These are phyloP conservation scores for Himalopsyche tibetana DNA, from an alignment of 2,888 invertebrate genomes.

Conservation along the genomic window DNA sequence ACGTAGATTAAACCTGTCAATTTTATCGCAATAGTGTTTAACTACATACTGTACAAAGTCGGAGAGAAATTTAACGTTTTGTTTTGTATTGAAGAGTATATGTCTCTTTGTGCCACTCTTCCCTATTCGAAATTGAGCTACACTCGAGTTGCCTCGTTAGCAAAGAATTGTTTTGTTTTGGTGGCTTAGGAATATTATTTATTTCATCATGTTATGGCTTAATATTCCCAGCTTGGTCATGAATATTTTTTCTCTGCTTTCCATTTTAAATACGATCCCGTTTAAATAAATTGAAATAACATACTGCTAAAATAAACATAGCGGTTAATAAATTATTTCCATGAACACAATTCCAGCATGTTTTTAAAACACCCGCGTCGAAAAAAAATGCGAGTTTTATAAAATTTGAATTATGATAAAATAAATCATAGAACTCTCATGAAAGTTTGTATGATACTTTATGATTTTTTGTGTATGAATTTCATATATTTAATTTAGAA, in stretches of 20 bases:
- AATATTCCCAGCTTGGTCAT: not conserved
- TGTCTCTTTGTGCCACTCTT: not conserved
- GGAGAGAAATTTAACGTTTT: no score
- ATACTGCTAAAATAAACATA: slow-evolving; percentile 30
- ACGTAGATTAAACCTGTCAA: no score
- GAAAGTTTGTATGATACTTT: not conserved
- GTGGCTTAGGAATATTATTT: slow-evolving; percentile 5
- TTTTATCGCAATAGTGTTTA: no score
- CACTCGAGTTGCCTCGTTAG: not conserved
- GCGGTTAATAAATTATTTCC: slow-evolving; percentile 18
- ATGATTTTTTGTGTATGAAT: not conserved
- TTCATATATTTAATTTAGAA: not conserved
- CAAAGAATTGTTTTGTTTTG: not conserved
- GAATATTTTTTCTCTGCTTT: slow-evolving; percentile 6
- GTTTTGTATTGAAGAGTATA: no score
- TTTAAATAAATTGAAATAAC: slow-evolving; percentile 34
- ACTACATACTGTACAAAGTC: no score
- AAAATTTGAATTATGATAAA: slow-evolving; percentile 20
- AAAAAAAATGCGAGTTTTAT: not conserved
- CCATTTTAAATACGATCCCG: slow-evolving; percentile 23
- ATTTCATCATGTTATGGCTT: slow-evolving; percentile 8
- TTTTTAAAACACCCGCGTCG: not conserved
- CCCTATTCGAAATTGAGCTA: not conserved
- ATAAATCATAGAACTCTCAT: not conserved
- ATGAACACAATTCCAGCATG: slow-evolving; percentile 3